Evolutionary conservation across 2,113 vertebrate species (phyloP).

Genomic region (Camelus bactrianus): DNA sequence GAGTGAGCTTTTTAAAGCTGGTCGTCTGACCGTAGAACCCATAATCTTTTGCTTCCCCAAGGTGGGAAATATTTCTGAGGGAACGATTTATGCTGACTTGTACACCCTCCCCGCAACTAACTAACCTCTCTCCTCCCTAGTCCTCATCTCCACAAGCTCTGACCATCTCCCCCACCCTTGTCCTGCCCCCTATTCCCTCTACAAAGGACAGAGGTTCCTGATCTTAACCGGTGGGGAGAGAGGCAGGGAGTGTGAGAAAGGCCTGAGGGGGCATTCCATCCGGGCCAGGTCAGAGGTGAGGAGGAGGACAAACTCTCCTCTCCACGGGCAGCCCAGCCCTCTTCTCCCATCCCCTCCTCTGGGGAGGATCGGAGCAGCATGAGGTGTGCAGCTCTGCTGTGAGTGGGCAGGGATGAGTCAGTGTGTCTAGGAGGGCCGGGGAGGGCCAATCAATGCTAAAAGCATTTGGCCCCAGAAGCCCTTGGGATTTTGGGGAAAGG

Average conservation of each 20-base stretch:
- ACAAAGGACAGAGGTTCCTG: not conserved
- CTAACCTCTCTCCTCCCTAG: not conserved
- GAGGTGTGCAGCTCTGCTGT: not conserved
- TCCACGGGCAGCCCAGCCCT: not conserved
- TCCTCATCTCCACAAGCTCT: not conserved
- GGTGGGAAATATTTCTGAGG: not conserved
- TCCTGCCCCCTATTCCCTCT: not conserved
- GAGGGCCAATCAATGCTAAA: not conserved
- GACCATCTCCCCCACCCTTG: too few species aligned
- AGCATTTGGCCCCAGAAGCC: not conserved
- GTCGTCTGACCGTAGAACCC: not conserved
- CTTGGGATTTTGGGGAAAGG: not conserved
- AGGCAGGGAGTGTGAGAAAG: not conserved
- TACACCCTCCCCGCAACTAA: rapidly evolving
- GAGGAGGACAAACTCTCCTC: not conserved
- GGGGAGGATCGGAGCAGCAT: not conserved
- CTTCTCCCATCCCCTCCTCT: not conserved
- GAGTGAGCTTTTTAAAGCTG: not conserved
- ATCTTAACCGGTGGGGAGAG: not conserved
- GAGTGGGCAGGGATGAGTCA: not conserved
- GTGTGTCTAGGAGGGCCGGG: too few species aligned
- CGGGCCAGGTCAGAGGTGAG: not conserved
- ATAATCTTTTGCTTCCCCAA: rapidly evolving
- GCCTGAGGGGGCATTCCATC: not conserved
- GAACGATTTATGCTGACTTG: not conserved